Percentiles rank a stretch among this genome's conserved stretches.
Evolutionary conservation across 1,140 invertebrate species (phyloP).

Genomic region (Tigriopus japonicus): DNA sequence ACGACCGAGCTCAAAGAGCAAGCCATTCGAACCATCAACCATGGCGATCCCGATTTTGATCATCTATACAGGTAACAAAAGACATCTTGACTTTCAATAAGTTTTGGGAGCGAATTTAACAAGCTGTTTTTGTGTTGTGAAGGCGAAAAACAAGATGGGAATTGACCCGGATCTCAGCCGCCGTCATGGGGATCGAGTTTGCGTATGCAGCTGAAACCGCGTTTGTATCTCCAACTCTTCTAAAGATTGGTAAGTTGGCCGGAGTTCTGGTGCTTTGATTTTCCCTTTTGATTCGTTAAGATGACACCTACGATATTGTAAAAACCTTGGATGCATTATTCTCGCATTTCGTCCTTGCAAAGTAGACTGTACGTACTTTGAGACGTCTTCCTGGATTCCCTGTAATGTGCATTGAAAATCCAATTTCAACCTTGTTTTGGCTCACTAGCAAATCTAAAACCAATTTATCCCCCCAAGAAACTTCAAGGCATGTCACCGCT

Average conservation of each 20-base stretch:
- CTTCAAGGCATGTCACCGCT: too few species aligned
- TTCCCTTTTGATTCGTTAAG: neutral
- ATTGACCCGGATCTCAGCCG: slow-evolving; percentile 66
- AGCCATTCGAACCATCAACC: neutral
- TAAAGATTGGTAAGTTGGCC: slow-evolving; percentile 59
- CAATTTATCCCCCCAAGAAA: too few species aligned
- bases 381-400: too few species aligned
- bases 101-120: neutral
- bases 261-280: neutral
- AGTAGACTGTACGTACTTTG: too few species aligned
- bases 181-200: slow-evolving; percentile 92
- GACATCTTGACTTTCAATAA: neutral
- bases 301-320: too few species aligned
- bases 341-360: too few species aligned
- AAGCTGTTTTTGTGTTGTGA: slow-evolving; percentile 16
- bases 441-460: too few species aligned
- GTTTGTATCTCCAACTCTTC: slow-evolving; percentile 80
- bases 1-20: neutral
- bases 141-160: slow-evolving; percentile 62
- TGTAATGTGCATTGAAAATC: too few species aligned
- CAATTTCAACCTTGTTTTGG: too few species aligned
- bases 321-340: too few species aligned
- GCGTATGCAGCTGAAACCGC: slow-evolving; percentile 92
- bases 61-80: slow-evolving; percentile 2
- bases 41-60: neutral